phyloP scores from a whole-genome alignment of 2,888 invertebrate genomes.

The Scaptomyza parva region DNA sequence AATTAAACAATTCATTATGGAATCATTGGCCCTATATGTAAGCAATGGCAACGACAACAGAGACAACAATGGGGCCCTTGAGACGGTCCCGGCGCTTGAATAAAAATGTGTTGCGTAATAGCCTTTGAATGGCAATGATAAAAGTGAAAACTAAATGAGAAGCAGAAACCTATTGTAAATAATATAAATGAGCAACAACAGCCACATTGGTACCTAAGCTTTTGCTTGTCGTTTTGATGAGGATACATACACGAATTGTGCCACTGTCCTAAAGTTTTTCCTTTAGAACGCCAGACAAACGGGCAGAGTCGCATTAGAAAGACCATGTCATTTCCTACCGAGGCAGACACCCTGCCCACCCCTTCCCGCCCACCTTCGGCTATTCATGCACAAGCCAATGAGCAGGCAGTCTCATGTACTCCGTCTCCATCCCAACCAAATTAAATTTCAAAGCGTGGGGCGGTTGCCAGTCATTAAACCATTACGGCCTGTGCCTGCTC shows the following conservation, averaged over 20 bases:
- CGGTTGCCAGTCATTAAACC: slow-evolving; percentile 56
- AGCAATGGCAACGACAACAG: slow-evolving; percentile 17
- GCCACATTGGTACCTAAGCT: slow-evolving; percentile 27
- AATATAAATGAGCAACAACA: slow-evolving; percentile 47
- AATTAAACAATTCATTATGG: slow-evolving; percentile 67
- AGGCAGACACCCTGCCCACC: neutral
- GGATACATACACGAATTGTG: slow-evolving; percentile 44
- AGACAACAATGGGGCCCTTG: slow-evolving; percentile 38
- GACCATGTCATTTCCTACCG: slow-evolving; percentile 56
- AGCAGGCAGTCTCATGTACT: slow-evolving; percentile 11
- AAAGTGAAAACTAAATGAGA: slow-evolving; percentile 72
- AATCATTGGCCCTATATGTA: slow-evolving; percentile 27
- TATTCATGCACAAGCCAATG: slow-evolving; percentile 50
- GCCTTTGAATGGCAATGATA: slow-evolving; percentile 50
- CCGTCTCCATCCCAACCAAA: slow-evolving; percentile 40
- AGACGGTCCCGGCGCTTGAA: slow-evolving; percentile 16
- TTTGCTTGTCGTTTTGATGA: slow-evolving; percentile 29
- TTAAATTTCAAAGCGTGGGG: slow-evolving; percentile 61
- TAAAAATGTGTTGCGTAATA: slow-evolving; percentile 64
- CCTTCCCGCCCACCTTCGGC: slow-evolving; percentile 8
- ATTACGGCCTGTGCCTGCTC: slow-evolving; percentile 30
- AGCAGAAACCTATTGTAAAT: slow-evolving; percentile 60
- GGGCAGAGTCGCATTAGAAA: slow-evolving; percentile 32
- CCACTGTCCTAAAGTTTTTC: slow-evolving; percentile 39
- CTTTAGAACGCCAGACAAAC: slow-evolving; percentile 14